Evolutionary conservation across 2,888 invertebrate species (phyloP).

Genomic region (Eilema caniola): DNA sequence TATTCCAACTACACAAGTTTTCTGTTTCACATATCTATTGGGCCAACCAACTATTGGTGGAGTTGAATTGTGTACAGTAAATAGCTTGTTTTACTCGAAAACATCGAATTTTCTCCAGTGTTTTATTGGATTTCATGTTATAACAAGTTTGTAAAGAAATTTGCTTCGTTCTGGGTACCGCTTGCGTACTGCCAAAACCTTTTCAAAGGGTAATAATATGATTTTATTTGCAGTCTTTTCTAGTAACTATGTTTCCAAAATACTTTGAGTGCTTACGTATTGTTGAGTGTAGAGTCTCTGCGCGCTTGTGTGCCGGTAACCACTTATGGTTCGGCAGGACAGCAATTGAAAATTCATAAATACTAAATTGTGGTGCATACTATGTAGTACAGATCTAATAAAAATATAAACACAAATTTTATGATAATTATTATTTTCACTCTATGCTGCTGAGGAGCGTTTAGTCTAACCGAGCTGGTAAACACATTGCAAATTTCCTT

Average conservation of each 20-base stretch:
- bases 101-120: conserved; percentile 70
- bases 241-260: neutral
- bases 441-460: no score
- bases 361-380: no score
- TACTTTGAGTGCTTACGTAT: neutral
- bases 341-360: no score
- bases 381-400: no score
- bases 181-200: conserved; percentile 46
- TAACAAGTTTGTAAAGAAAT: conserved; percentile 73
- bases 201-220: conserved; percentile 42
- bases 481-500: no score
- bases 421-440: no score
- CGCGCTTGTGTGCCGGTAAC: neutral
- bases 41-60: conserved; percentile 67
- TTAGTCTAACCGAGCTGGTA: no score
- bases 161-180: conserved; percentile 57
- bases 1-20: conserved; percentile 74
- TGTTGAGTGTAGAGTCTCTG: neutral
- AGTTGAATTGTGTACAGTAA: conserved; percentile 77
- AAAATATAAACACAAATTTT: no score
- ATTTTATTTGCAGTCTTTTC: neutral
- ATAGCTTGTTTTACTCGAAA: conserved; percentile 75
- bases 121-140: conserved; percentile 77
- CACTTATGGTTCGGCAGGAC: no score
- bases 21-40: conserved; percentile 75